phyloP scores from a whole-genome alignment of 2,113 vertebrate genomes.

The Calidris pugnax region DNA sequence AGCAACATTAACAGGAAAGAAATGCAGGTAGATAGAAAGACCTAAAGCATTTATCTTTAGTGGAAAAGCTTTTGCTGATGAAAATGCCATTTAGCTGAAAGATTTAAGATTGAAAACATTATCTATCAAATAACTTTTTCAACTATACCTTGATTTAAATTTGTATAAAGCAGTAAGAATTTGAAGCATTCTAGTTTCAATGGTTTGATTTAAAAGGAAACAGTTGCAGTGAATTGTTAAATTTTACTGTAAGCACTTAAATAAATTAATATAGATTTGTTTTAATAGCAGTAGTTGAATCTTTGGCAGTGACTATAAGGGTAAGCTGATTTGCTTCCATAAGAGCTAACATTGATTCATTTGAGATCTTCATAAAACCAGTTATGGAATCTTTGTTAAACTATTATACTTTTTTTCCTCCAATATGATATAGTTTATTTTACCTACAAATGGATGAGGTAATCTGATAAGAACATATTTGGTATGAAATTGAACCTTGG shows the following conservation, averaged over 20 bases:
- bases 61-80: neutral
- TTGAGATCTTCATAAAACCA: neutral
- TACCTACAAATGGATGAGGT: neutral
- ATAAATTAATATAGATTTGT: constrained; percentile 41
- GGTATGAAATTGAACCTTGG: neutral
- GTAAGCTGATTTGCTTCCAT: neutral
- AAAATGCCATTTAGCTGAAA: neutral
- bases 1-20: neutral
- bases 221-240: neutral
- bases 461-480: neutral
- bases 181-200: neutral
- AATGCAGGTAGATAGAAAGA: neutral
- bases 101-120: neutral
- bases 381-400: constrained; percentile 1
- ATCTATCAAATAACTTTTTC: neutral
- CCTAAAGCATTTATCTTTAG: neutral
- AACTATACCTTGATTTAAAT: neutral
- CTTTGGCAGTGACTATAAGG: neutral
- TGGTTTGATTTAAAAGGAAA: constrained; percentile 21
- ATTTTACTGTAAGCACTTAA: constrained; percentile 17
- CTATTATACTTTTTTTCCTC: neutral
- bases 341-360: neutral
- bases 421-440: neutral
- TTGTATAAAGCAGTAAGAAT: neutral
- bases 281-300: constrained; percentile 1